Base-by-base conservation (phyloP, 2,888 invertebrate species). In the Andrena minutula region DNA sequence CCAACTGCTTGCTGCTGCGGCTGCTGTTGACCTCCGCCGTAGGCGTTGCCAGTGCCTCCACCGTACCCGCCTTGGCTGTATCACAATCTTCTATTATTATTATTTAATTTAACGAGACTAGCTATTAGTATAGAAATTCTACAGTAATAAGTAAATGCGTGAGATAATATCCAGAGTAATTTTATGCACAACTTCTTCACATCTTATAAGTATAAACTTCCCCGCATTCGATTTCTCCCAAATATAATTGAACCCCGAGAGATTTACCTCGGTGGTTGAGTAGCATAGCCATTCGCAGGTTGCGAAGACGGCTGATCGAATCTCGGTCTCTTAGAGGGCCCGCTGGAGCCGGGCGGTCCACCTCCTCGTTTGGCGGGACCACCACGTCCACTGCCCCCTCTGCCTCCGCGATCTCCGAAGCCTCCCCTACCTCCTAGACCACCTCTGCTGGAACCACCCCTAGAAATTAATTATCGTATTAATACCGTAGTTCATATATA, bases 301-400 rank as follows among this genome's bases (percentile, higher is more conserved):
- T 93, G 94, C 28, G 91, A 89, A 41, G 93, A 90, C 3, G 93
- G 90, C 23, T 88, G 92, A 79, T 94, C 94, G 61, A 93, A 94
- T 85, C 94, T 91, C 85, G 95, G 95, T 89, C 95, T 94, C 86
- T 95, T 95, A 84, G 95, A 95, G 92, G 95, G 95, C 92, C 94
- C 95, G 93, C 95, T 94, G 90, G 95, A 94, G 91, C 95, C 94
- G 91, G 95, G 95, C 92, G 95, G 95, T 83, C 95, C 95, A 93
- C 95, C 92, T 12, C 92, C 93, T 58, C 94, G 91, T 84, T 94
- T 94, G 53, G 93, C 92, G 82, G 94, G 92, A 79, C 93, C 94
- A 79, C 92, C 93, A 69, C 93, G 90, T 81, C 94, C 94, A 87
- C 91, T 94, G 88, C 92, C 93, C 80, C 91, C 94, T 81, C 93